Evolutionary conservation across 2,113 vertebrate species (phyloP).

Genomic region (Rafetus swinhoei): DNA sequence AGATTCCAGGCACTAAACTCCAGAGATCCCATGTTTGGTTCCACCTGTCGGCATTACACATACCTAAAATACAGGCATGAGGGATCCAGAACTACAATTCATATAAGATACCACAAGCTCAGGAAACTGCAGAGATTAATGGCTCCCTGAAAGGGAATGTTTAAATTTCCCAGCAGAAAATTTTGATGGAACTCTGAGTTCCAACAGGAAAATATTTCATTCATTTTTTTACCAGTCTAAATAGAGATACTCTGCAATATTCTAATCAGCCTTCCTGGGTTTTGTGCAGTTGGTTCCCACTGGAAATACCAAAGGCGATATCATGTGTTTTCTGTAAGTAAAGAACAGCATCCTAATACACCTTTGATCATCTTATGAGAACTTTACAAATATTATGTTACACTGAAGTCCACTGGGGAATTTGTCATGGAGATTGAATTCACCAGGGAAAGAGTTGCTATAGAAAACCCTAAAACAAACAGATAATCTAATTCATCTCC

Average conservation of each 20-base stretch:
- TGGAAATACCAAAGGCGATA: background rate
- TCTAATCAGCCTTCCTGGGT: background rate
- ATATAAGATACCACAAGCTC: background rate
- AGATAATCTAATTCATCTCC: background rate
- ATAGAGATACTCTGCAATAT: background rate
- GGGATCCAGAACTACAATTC: background rate
- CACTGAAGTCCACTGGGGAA: background rate
- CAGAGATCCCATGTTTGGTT: too few relatives aligned
- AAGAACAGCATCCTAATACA: background rate
- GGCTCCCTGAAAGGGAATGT: background rate
- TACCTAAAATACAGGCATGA: background rate
- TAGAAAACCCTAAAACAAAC: background rate
- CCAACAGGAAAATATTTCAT: background rate
- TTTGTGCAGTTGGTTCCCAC: background rate
- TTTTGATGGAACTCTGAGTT: background rate
- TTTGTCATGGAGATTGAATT: background rate
- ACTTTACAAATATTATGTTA: background rate
- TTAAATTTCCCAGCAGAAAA: background rate
- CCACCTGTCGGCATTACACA: too few relatives aligned
- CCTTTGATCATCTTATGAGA: background rate
- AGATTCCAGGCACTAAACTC: too few relatives aligned
- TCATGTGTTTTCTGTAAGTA: background rate
- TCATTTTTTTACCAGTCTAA: rapidly evolving
- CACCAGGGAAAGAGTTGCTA: background rate
- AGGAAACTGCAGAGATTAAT: background rate